phyloP scores from a whole-genome alignment of 2,888 invertebrate genomes.

The Branchipolynoe longqiensis region DNA sequence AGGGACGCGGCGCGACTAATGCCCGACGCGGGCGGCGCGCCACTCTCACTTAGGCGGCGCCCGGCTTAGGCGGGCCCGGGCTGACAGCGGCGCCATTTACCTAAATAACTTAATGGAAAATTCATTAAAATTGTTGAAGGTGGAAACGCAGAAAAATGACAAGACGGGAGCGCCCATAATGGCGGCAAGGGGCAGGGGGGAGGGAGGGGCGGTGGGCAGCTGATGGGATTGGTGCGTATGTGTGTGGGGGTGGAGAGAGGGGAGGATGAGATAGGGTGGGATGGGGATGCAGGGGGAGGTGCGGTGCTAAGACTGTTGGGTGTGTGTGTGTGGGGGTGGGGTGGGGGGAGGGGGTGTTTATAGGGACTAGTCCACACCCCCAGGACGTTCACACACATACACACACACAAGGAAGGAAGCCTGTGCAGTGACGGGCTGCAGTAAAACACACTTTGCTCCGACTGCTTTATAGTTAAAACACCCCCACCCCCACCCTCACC shows the following conservation, averaged over 20 bases:
- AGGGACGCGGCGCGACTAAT: slow-evolving; percentile 23
- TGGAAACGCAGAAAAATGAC: slow-evolving; percentile 51
- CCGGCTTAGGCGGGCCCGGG: slow-evolving; percentile 18
- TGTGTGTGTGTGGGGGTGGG: background rate
- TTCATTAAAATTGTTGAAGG: slow-evolving; percentile 51
- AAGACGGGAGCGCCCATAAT: slow-evolving; percentile 32
- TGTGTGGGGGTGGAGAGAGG: background rate
- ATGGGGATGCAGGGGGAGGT: too few species aligned
- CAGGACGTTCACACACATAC: too few species aligned
- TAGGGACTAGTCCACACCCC: too few species aligned
- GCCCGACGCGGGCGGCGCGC: slow-evolving; percentile 23
- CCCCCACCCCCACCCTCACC: too few species aligned
- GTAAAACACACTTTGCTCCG: too few species aligned
- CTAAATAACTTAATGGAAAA: slow-evolving; percentile 51
- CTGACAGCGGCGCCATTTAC: slow-evolving; percentile 41
- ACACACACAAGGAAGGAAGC: too few species aligned
- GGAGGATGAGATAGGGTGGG: too few species aligned
- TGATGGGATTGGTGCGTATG: slow-evolving; percentile 21
- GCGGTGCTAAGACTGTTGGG: too few species aligned
- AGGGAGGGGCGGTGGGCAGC: too few species aligned
- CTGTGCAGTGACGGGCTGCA: background rate
- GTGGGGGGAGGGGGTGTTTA: background rate
- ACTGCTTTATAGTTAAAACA: too few species aligned
- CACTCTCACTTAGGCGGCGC: slow-evolving; percentile 33
- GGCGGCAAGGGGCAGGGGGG: too few species aligned